These are phyloP conservation scores for Euborellia annulipes DNA, from an alignment of 1,140 invertebrate genomes.

Conservation along the genomic window DNA sequence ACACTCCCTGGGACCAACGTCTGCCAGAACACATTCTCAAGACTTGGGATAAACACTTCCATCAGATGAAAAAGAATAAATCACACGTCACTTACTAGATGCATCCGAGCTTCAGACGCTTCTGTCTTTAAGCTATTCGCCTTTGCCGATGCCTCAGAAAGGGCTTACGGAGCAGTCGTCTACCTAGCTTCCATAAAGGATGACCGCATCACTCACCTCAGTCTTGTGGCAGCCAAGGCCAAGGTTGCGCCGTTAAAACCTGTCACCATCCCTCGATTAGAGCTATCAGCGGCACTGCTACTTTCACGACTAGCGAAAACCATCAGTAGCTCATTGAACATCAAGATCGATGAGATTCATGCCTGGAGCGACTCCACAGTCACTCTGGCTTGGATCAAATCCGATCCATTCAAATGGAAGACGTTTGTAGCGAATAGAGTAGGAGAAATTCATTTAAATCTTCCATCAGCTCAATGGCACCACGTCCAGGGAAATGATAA, in stretches of 20 bases:
- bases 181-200: background rate
- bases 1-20: too few relatives aligned
- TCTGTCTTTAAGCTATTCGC: too few relatives aligned
- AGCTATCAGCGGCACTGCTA: slow-evolving; percentile 22
- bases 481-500: slow-evolving; percentile 26
- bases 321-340: slow-evolving; percentile 4
- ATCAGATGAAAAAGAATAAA: too few relatives aligned
- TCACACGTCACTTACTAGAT: too few relatives aligned
- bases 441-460: slow-evolving; percentile 21
- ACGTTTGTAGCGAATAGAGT: slow-evolving; percentile 27
- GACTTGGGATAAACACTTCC: too few relatives aligned
- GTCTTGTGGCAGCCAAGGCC: slow-evolving; percentile 23
- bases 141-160: background rate
- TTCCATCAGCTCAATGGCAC: slow-evolving; percentile 20
- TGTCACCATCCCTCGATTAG: slow-evolving; percentile 22
- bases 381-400: slow-evolving; percentile 18
- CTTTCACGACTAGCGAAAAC: slow-evolving; percentile 13
- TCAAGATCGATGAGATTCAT: background rate
- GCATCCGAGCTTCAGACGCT: too few relatives aligned
- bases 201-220: background rate
- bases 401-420: slow-evolving; percentile 18
- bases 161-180: background rate
- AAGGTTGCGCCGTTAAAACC: slow-evolving; percentile 25
- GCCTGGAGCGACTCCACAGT: slow-evolving; percentile 12
- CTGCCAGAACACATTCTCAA: too few relatives aligned